Conservation (phyloP, 1,140 invertebrate species). For the Apis cerana region DNA sequence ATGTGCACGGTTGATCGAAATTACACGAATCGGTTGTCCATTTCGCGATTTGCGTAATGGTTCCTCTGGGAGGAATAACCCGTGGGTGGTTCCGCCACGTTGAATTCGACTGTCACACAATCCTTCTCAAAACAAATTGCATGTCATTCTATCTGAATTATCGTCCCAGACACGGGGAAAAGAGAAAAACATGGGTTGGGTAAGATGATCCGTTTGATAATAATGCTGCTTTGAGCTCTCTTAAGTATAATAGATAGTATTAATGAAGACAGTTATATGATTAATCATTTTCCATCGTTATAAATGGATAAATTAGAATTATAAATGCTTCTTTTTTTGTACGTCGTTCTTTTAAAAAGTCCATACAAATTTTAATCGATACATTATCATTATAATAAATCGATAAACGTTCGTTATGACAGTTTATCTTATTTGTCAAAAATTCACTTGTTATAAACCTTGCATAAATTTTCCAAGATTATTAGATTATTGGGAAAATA, state of each 20-base stretch:
- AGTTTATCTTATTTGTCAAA: too few species aligned
- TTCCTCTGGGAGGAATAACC: conserved; percentile 13
- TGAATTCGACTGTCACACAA: conserved; percentile 33
- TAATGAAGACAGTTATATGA: background rate
- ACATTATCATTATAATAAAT: too few species aligned
- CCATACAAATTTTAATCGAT: too few species aligned
- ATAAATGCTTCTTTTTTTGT: background rate
- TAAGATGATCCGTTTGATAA: background rate
- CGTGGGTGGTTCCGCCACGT: background rate
- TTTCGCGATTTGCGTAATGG: conserved; percentile 2
- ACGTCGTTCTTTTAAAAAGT: too few species aligned
- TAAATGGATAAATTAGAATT: background rate
- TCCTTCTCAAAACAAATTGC: conserved; percentile 27
- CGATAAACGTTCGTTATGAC: too few species aligned
- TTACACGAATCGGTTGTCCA: conserved; percentile 8
- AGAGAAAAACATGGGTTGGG: background rate
- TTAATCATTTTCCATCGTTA: background rate
- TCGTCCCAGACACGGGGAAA: background rate
- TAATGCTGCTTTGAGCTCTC: background rate
- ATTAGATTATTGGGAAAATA: too few species aligned
- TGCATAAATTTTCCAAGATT: too few species aligned
- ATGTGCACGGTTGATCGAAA: background rate
- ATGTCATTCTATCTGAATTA: conserved; percentile 17
- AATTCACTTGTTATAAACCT: too few species aligned
- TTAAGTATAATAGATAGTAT: background rate